Percentiles rank a stretch among this genome's conserved stretches.
These are phyloP conservation scores for Phaenicophaeus curvirostris DNA, from an alignment of 2,797 vertebrate species.

Conservation along the genomic window DNA sequence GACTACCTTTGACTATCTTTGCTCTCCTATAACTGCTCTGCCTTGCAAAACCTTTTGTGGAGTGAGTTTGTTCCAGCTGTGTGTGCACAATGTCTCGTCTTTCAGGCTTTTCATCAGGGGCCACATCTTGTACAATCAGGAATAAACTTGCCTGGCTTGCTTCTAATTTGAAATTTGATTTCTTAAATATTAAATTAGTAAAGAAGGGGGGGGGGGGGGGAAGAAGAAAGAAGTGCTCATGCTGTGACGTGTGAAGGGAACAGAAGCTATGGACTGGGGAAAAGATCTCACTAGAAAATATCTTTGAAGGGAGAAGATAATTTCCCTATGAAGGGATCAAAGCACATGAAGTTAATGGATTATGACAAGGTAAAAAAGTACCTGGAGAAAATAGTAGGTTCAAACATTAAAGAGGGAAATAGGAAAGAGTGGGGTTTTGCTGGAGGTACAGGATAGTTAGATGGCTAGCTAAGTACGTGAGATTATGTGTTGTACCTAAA, in stretches of 20 bases:
- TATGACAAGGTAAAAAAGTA: background rate
- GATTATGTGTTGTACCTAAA: background rate
- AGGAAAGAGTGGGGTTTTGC: background rate
- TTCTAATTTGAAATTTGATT: background rate
- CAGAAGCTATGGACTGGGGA: background rate
- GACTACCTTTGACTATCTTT: background rate
- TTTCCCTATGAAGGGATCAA: conserved; percentile 28
- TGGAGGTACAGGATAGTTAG: background rate
- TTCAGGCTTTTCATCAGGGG: background rate
- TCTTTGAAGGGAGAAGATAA: conserved; percentile 21
- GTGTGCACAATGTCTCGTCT: background rate
- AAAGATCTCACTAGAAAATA: background rate
- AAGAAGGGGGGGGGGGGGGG: no score
- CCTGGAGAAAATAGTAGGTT: conserved; percentile 23
- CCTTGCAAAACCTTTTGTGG: background rate
- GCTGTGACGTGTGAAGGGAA: background rate
- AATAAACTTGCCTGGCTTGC: background rate
- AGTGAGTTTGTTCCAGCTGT: background rate
- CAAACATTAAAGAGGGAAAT: background rate
- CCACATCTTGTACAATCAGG: background rate
- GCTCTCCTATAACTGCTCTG: background rate
- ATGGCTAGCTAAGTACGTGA: background rate
- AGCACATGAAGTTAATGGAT: conserved; percentile 14
- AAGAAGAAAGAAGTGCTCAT: background rate
- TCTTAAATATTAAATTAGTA: background rate